Evolutionary conservation across 1,140 invertebrate genomes (phyloP).

Genomic region (Phenacoccus solenopsis): DNA sequence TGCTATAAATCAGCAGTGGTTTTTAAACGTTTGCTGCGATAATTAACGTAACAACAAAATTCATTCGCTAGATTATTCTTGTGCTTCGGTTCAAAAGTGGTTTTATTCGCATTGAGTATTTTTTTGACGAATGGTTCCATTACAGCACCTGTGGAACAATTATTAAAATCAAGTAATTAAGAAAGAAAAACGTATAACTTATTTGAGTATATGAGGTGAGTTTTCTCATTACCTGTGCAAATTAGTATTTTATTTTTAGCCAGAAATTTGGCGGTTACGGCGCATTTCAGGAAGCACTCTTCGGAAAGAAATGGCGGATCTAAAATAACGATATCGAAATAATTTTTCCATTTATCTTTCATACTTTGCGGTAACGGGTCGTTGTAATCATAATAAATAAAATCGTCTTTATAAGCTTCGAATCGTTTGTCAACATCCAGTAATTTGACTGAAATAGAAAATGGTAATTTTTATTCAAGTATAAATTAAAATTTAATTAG

Average conservation of each 20-base stretch:
- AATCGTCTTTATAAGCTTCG: constrained; percentile 61
- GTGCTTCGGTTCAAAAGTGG: constrained; percentile 64
- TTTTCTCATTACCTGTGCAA: constrained; percentile 82
- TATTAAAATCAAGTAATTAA: constrained; percentile 30
- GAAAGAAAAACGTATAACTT: constrained; percentile 5
- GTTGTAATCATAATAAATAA: constrained; percentile 82
- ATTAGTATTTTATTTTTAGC: constrained; percentile 69
- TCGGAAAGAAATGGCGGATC: constrained; percentile 91
- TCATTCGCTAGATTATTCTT: constrained; percentile 83
- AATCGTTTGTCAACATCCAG: constrained; percentile 77
- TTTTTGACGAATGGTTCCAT: constrained; percentile 56
- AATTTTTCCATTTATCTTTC: constrained; percentile 41
- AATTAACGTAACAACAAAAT: constrained; percentile 83
- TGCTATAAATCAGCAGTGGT: neutral
- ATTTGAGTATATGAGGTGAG: neutral
- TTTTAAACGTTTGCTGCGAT: constrained; percentile 31
- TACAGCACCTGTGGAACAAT: constrained; percentile 50
- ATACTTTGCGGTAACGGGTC: constrained; percentile 48
- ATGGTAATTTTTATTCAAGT: neutral
- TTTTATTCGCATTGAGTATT: constrained; percentile 51
- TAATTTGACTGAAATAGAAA: constrained; percentile 49
- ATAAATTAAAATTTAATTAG: neutral
- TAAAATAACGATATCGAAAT: constrained; percentile 75
- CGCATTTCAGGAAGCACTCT: constrained; percentile 78
- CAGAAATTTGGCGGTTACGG: constrained; percentile 62